Conservation (phyloP, 2,888 invertebrate genomes). For the Drymonia ruficornis region DNA sequence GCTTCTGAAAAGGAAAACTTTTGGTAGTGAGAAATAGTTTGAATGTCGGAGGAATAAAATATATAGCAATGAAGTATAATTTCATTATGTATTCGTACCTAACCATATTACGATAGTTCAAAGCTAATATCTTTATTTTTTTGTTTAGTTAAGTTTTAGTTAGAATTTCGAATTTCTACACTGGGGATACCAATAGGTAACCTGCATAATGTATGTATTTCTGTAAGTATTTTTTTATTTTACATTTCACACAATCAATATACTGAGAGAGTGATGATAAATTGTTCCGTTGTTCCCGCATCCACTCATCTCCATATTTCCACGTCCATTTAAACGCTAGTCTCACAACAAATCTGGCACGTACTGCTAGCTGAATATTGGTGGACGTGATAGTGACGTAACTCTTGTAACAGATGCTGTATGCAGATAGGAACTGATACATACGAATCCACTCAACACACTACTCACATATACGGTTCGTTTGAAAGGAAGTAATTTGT, state of each 20-base stretch:
- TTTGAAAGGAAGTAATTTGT: no score
- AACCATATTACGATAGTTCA: background rate
- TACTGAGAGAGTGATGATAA: background rate
- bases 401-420: background rate
- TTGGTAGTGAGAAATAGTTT: constrained; percentile 21
- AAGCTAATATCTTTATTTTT: background rate
- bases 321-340: background rate
- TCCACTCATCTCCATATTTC: background rate
- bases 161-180: no score
- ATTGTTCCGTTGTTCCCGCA: background rate
- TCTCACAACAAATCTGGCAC: background rate
- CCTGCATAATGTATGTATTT: no score
- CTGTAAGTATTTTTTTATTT: no score
- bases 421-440: no score
- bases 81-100: background rate
- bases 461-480: no score
- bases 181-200: no score
- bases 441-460: no score
- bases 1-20: constrained; percentile 16
- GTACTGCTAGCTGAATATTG: background rate
- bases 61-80: background rate
- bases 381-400: background rate
- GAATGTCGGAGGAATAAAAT: constrained; percentile 16
- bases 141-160: no score
- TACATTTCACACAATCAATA: no score